phyloP scores from a whole-genome alignment of 2,113 vertebrate species.

The Anthoscopus minutus region DNA sequence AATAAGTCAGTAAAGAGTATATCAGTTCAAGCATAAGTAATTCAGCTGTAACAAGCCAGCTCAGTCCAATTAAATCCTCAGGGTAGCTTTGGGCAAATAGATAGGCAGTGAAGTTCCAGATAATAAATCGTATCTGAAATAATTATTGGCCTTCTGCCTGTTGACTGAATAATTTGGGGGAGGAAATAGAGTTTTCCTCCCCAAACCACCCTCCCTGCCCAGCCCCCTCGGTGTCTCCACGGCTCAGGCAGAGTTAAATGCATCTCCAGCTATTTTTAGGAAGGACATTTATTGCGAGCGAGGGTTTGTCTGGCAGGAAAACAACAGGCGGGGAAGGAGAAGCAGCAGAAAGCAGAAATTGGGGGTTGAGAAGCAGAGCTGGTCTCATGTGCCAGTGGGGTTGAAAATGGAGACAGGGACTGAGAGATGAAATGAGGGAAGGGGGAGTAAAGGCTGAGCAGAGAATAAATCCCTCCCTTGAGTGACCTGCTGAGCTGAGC shows the following conservation, averaged over 20 bases:
- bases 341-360: background rate
- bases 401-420: background rate
- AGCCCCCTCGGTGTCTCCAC: fast-evolving
- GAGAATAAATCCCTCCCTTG: background rate
- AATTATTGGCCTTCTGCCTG: background rate
- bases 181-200: background rate
- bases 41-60: conserved; percentile 14
- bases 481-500: background rate
- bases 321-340: background rate
- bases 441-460: background rate
- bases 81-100: conserved; percentile 23
- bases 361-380: background rate
- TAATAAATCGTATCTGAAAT: background rate
- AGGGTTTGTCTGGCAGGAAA: background rate
- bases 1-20: conserved; percentile 30
- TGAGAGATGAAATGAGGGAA: background rate
- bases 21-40: conserved; percentile 46
- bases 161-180: background rate
- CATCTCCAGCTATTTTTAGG: background rate
- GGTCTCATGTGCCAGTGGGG: background rate
- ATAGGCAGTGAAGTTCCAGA: background rate
- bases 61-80: conserved; percentile 44
- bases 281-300: background rate
- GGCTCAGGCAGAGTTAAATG: background rate
- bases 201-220: background rate